These are phyloP conservation scores for Agrypnus murinus DNA, from an alignment of 2,888 invertebrate genomes.

Conservation along the genomic window DNA sequence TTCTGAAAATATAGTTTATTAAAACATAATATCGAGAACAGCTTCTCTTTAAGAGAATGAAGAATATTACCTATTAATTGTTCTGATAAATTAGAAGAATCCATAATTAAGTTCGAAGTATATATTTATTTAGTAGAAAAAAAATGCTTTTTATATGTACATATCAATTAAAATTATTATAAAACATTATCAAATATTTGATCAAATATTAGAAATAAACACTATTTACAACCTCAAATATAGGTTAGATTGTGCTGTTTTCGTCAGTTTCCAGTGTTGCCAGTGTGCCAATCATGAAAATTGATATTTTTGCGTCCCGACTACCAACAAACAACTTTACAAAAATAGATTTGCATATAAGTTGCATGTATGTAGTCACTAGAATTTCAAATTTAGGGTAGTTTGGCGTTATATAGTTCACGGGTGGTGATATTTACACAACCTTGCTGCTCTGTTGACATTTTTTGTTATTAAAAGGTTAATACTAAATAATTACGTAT, in stretches of 20 bases:
- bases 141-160: background rate
- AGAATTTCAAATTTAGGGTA: no score
- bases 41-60: background rate
- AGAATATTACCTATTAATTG: conserved; percentile 23
- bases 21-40: background rate
- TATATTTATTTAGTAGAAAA: no score
- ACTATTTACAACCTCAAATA: conserved; percentile 3
- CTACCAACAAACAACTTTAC: background rate
- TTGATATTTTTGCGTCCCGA: background rate
- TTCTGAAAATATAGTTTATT: conserved; percentile 74
- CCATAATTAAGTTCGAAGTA: background rate
- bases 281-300: no score
- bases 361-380: no score
- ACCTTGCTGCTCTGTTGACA: no score
- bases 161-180: background rate
- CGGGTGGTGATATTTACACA: no score
- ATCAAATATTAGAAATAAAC: background rate
- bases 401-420: no score
- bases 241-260: background rate
- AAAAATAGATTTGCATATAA: background rate
- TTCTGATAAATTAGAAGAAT: conserved; percentile 25
- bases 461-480: no score
- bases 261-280: background rate
- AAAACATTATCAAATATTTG: background rate
- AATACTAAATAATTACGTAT: no score